phyloP scores from a whole-genome alignment of 2,888 invertebrate genomes.

The Ornithoptera priamus region DNA sequence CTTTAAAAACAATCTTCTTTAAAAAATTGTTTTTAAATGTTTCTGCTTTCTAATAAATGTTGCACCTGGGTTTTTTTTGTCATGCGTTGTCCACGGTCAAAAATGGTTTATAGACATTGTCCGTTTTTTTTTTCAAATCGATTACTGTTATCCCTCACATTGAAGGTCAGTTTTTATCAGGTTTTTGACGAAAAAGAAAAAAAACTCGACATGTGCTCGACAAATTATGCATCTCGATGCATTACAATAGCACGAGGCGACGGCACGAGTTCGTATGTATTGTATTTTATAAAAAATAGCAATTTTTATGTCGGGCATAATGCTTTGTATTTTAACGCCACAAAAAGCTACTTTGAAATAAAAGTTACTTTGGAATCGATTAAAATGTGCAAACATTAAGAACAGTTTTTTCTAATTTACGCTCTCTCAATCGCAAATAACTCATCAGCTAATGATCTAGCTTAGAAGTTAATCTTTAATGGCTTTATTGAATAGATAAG shows the following conservation, averaged over 20 bases:
- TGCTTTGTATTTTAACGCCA: too few species aligned
- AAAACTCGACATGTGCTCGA: constrained; percentile 73
- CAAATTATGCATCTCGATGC: constrained; percentile 77
- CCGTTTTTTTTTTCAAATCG: constrained; percentile 46
- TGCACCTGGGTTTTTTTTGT: constrained; percentile 72
- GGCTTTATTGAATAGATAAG: too few species aligned
- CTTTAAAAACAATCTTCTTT: too few species aligned
- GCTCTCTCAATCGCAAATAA: too few species aligned
- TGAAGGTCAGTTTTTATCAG: constrained; percentile 71
- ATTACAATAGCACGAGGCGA: constrained; percentile 64
- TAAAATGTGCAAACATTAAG: too few species aligned
- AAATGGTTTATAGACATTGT: constrained; percentile 66
- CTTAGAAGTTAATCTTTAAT: too few species aligned
- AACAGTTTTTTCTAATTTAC: too few species aligned
- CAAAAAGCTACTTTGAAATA: too few species aligned
- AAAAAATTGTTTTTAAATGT: constrained; percentile 37
- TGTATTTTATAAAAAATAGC: constrained; percentile 62
- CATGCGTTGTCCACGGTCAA: constrained; percentile 69
- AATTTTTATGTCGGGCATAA: constrained; percentile 60
- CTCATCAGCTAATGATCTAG: too few species aligned
- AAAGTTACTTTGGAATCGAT: too few species aligned
- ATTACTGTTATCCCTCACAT: constrained; percentile 67
- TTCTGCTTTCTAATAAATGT: constrained; percentile 58
- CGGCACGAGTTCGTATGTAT: constrained; percentile 60
- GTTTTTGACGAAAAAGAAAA: constrained; percentile 49